Evolutionary conservation across 30 jellyfish, hydroid and myxozoan species (phyloP), one percentile per base, ranked within the genome.

Genomic region (Aurelia coerulea): DNA sequence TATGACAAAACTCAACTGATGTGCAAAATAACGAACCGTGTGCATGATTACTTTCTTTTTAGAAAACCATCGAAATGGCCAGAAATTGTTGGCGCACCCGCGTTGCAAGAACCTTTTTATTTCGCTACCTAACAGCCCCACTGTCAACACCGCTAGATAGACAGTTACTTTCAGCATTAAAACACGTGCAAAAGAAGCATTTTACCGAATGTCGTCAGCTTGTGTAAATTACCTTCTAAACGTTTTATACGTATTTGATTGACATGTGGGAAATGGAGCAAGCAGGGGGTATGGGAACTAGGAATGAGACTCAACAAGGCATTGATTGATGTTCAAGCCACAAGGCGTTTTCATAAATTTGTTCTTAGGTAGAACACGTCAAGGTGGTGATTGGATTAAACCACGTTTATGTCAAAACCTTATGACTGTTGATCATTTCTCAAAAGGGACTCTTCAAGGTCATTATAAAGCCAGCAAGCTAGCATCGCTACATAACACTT

Each of bases 401-500:
- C 93, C 93, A 65, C 93, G 69, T 68, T 32, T 31, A 87, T 84
- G 93, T 54, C 93, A 84, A 66, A 32, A 71, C 19, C 50, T 83
- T 74, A 84, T 62, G 42, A 62, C 93, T 67, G 84, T 58, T 67
- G 93, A 84, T 84, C 83, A 84, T 84, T 81, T 74, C 92, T 72
- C 76, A 68, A 83, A 75, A 83, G 92, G 92, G 84, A 75, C 80
- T 73, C 92, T 54, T 14, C 73, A 68, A 75, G 86, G 92, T 83
- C 93, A 73, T 59, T 84, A 84, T 73, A 84, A 84, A 84, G 93
- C 64, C 93, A 74, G 92, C 86, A 83, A 83, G 92, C 33, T 42
- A 10, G 31, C 39, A 7, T 70, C 19, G 16, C 62, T 76, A 5
- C 65, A 42, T 41, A 84, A 74, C 88, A 84, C 82, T 73, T 70